Conservation (phyloP, 2,797 vertebrate species). For the Tokudaia tokunoshimensis region DNA sequence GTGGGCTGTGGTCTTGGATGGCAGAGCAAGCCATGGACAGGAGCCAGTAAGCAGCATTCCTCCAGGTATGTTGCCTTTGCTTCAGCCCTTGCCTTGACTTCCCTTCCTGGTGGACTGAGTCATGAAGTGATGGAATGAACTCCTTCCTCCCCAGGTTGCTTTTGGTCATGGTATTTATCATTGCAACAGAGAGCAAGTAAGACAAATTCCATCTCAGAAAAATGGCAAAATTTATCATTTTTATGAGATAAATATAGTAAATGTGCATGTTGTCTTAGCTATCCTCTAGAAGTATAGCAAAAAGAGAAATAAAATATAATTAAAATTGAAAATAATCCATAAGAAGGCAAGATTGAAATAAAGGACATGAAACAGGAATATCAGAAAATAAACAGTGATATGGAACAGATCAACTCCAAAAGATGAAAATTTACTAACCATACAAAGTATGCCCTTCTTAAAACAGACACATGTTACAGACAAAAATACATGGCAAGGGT, state of each 20-base stretch:
- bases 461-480: background rate
- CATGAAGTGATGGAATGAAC: background rate
- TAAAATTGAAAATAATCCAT: conserved; percentile 5
- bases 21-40: background rate
- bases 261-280: background rate
- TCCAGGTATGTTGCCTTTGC: background rate
- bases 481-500: background rate
- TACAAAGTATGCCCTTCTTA: background rate
- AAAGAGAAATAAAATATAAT: conserved; percentile 41
- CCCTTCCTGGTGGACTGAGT: background rate
- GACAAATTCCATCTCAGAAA: background rate
- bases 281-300: background rate
- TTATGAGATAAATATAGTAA: background rate
- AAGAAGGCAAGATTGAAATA: conserved; percentile 44
- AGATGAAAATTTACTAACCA: background rate
- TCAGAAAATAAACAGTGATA: background rate
- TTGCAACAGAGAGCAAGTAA: background rate
- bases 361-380: conserved; percentile 34
- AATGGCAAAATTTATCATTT: background rate
- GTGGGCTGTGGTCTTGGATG: background rate
- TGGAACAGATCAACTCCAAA: background rate
- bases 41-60: background rate
- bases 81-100: background rate
- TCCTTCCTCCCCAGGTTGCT: background rate
- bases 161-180: background rate